A percentile compares a stretch with the other conserved stretches of the same genome.
phyloP scores from a whole-genome alignment of 2,888 invertebrate genomes.

The Oxystoma pomonae region DNA sequence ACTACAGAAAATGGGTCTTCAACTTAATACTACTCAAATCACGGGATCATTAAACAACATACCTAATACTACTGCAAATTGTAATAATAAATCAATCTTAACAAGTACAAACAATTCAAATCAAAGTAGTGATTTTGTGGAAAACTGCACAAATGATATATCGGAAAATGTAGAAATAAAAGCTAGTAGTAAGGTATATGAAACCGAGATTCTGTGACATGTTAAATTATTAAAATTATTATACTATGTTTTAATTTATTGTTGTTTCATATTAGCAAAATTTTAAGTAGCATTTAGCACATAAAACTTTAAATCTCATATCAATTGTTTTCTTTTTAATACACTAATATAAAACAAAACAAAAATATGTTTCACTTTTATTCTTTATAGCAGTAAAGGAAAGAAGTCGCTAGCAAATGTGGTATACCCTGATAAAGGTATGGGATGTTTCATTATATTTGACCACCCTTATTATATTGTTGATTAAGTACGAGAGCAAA shows the following conservation, averaged over 20 bases:
- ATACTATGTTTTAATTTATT: not conserved
- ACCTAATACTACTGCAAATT: slow-evolving; percentile 44
- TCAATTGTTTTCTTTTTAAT: not conserved
- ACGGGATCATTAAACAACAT: slow-evolving; percentile 63
- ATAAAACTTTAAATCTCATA: not conserved
- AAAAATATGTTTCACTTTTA: too few relatives aligned
- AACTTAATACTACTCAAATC: slow-evolving; percentile 53
- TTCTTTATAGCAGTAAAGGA: too few relatives aligned
- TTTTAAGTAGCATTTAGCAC: too few relatives aligned
- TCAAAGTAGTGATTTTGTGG: slow-evolving; percentile 35
- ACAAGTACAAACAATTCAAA: slow-evolving; percentile 32
- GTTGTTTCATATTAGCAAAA: not conserved
- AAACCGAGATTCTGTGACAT: slow-evolving; percentile 91
- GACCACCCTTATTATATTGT: too few relatives aligned
- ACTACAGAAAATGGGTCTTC: slow-evolving; percentile 76
- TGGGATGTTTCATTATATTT: too few relatives aligned
- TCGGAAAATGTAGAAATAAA: slow-evolving; percentile 11
- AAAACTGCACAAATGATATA: slow-evolving; percentile 20
- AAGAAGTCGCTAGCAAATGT: too few relatives aligned
- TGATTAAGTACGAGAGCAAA: too few relatives aligned
- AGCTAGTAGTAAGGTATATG: slow-evolving; percentile 62
- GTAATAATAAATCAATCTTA: slow-evolving; percentile 34
- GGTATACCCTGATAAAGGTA: too few relatives aligned
- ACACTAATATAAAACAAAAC: not conserved
- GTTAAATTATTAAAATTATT: slow-evolving; percentile 16